Conservation (phyloP, 2,113 vertebrate species). For the Gymnogyps californianus region DNA sequence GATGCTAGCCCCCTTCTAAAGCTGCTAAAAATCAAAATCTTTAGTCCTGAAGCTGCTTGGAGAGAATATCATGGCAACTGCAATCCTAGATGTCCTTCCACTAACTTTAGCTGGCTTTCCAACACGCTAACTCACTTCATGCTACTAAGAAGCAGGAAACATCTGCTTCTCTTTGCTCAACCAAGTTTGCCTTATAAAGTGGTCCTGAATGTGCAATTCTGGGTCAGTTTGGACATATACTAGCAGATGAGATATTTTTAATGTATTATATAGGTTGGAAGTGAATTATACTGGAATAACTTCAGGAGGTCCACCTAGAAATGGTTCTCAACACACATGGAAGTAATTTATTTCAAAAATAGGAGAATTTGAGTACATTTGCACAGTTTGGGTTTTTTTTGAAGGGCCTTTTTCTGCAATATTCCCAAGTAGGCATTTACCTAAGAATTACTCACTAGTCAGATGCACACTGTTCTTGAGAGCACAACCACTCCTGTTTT, state of each 20-base stretch:
- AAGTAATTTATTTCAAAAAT: constrained; percentile 35
- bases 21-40: neutral
- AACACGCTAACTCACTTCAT: neutral
- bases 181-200: constrained; percentile 22
- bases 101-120: neutral
- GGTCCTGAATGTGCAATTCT: constrained; percentile 11
- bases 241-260: constrained; percentile 32
- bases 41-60: neutral
- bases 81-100: neutral
- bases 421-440: constrained; percentile 1
- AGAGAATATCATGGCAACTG: neutral
- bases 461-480: neutral
- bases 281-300: neutral
- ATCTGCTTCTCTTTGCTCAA: constrained; percentile 46
- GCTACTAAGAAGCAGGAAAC: constrained; percentile 22
- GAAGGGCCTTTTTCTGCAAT: neutral
- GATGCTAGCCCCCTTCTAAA: neutral
- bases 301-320: constrained; percentile 48
- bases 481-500: neutral
- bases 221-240: neutral
- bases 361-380: neutral
- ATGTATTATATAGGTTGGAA: constrained; percentile 25
- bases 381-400: neutral
- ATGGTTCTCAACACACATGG: constrained; percentile 23
- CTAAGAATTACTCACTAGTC: neutral